A percentile compares a stretch with the other conserved stretches of the same genome.
phyloP scores from a whole-genome alignment of 1,140 invertebrate species.

The Drosophila sulfurigaster region DNA sequence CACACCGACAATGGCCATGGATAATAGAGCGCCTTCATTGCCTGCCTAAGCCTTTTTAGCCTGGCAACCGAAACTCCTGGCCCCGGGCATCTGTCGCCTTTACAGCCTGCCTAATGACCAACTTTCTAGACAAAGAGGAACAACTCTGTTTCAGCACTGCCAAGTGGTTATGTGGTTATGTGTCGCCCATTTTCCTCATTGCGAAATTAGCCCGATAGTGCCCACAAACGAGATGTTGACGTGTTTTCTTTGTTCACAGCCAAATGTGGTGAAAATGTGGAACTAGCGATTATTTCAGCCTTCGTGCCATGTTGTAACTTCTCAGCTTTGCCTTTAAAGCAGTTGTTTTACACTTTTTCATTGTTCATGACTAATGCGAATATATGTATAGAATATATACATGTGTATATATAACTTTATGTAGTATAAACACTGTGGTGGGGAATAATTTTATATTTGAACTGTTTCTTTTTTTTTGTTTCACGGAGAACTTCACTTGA shows the following conservation, averaged over 20 bases:
- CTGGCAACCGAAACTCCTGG: slow-evolving; percentile 27
- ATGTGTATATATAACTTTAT: slow-evolving; percentile 19
- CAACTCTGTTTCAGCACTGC: slow-evolving; percentile 39
- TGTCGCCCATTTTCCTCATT: slow-evolving; percentile 44
- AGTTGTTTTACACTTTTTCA: slow-evolving; percentile 62
- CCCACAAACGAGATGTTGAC: slow-evolving; percentile 50
- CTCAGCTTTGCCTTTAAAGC: slow-evolving; percentile 42
- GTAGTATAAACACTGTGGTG: slow-evolving; percentile 12
- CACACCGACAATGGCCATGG: slow-evolving; percentile 39
- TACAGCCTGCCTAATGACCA: slow-evolving; percentile 59
- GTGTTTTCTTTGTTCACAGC: slow-evolving; percentile 65
- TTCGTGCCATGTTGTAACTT: slow-evolving; percentile 47
- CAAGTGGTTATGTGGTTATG: slow-evolving; percentile 51
- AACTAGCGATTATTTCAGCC: slow-evolving; percentile 56
- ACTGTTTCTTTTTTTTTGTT: slow-evolving; percentile 17
- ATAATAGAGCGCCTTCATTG: slow-evolving; percentile 29
- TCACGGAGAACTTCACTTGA: slow-evolving; percentile 62
- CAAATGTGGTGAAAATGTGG: slow-evolving; percentile 32
- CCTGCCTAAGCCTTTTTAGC: slow-evolving; percentile 32
- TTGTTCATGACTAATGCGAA: slow-evolving; percentile 34
- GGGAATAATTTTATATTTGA: slow-evolving; percentile 5
- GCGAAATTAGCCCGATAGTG: slow-evolving; percentile 54
- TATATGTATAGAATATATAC: slow-evolving; percentile 10
- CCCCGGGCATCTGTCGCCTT: slow-evolving; percentile 30
- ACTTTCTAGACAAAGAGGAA: slow-evolving; percentile 59